phyloP scores from a whole-genome alignment of 2,797 vertebrate species.

The Aldrovandia affinis region DNA sequence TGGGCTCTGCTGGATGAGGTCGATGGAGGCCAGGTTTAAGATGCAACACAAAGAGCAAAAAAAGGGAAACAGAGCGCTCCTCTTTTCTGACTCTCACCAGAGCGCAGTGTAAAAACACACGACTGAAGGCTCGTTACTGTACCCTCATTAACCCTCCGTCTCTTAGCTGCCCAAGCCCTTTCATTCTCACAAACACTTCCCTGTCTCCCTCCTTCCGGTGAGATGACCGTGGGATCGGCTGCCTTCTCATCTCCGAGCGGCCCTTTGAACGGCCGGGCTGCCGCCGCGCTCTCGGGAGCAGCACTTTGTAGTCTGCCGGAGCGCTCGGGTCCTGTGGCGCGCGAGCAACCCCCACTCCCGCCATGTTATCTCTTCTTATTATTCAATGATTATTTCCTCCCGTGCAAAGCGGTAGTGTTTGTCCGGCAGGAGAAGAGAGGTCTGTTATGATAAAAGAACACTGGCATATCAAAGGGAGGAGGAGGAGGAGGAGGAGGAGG shows the following conservation, averaged over 20 bases:
- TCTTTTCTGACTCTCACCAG: too few species aligned
- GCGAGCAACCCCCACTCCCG: neutral
- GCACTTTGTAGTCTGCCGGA: neutral
- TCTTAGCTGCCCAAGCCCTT: too few species aligned
- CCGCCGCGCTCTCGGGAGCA: neutral
- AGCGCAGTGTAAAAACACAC: too few species aligned
- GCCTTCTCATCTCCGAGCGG: neutral
- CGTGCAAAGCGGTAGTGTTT: neutral
- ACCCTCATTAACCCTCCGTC: too few species aligned
- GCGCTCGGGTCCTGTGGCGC: neutral
- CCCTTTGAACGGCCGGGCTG: neutral
- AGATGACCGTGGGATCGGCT: neutral
- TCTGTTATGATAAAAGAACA: slow-evolving; percentile 3
- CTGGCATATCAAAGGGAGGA: slow-evolving; percentile 13
- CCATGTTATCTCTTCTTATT: neutral
- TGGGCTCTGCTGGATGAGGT: too few species aligned
- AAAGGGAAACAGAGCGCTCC: too few species aligned
- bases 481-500: neutral
- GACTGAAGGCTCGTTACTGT: too few species aligned
- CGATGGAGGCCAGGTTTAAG: neutral
- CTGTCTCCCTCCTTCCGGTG: neutral
- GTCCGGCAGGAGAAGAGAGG: neutral
- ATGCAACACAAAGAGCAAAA: neutral
- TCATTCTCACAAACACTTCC: too few species aligned
- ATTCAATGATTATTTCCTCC: neutral